Conservation (phyloP, 1,140 invertebrate genomes). For the Drosophila tsacasi region DNA sequence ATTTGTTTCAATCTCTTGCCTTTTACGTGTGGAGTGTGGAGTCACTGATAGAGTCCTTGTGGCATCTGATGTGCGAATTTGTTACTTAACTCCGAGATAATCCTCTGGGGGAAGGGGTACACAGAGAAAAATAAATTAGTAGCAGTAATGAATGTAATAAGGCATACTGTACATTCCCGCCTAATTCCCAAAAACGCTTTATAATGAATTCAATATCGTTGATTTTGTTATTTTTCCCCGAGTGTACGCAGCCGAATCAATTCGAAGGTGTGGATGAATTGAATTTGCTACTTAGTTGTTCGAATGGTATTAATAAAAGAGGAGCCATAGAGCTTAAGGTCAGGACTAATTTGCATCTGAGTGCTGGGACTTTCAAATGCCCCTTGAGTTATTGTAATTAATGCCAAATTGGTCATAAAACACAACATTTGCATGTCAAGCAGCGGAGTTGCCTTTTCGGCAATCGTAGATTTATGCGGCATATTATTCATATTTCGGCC, state of each 20-base stretch:
- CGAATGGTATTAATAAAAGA: constrained; percentile 45
- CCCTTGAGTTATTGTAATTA: constrained; percentile 77
- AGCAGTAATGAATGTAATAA: too few species aligned
- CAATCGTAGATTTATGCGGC: constrained; percentile 53
- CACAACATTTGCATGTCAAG: constrained; percentile 84
- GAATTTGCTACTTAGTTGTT: not conserved
- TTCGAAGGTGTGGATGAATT: constrained; percentile 25
- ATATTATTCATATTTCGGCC: constrained; percentile 48
- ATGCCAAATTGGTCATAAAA: constrained; percentile 83
- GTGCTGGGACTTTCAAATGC: constrained; percentile 58
- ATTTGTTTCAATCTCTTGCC: constrained; percentile 79
- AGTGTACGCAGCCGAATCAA: constrained; percentile 18
- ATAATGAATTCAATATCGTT: constrained; percentile 2
- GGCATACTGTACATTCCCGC: too few species aligned
- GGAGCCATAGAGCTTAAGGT: constrained; percentile 28
- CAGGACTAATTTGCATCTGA: constrained; percentile 50
- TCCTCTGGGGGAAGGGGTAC: constrained; percentile 57
- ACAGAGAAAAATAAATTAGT: constrained; percentile 43
- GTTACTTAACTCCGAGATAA: constrained; percentile 73
- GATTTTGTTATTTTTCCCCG: not conserved
- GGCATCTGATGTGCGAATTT: constrained; percentile 85
- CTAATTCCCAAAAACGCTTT: not conserved
- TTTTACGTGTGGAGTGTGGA: constrained; percentile 61
- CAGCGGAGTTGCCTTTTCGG: constrained; percentile 50
- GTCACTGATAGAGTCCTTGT: constrained; percentile 76